Evolutionary conservation across 2,113 vertebrate species (phyloP).

Genomic region (Melanostigma gelatinosum): DNA sequence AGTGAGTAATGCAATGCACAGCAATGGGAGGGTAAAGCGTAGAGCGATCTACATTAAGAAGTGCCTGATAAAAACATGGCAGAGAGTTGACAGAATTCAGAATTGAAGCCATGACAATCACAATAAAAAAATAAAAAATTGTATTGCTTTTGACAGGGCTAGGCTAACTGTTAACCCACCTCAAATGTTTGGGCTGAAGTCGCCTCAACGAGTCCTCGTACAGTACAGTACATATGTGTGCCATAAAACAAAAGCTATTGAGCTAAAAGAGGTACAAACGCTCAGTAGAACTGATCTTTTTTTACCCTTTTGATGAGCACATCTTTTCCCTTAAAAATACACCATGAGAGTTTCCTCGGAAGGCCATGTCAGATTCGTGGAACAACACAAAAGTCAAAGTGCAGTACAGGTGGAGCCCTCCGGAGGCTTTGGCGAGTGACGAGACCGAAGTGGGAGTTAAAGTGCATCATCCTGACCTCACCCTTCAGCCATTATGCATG

Average conservation of each 20-base stretch:
- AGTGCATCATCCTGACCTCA: slow-evolving; percentile 37
- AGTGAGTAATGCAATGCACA: slow-evolving; percentile 28
- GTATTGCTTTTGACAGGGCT: background rate
- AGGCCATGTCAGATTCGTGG: too few species aligned
- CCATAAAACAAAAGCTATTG: background rate
- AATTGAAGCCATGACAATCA: background rate
- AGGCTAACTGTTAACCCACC: too few species aligned
- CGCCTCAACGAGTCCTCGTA: background rate
- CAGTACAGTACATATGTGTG: background rate
- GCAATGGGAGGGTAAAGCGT: background rate
- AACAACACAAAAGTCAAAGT: background rate
- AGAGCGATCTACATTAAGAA: background rate
- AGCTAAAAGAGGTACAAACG: background rate
- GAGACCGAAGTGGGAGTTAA: background rate
- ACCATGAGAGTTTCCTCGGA: background rate
- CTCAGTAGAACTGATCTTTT: background rate
- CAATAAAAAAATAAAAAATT: background rate
- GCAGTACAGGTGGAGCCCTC: background rate
- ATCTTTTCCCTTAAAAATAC: background rate
- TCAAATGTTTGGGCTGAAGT: background rate
- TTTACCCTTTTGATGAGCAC: background rate
- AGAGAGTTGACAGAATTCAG: background rate
- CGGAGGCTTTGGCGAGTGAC: slow-evolving; percentile 11
- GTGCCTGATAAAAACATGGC: slow-evolving; percentile 8
- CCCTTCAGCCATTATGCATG: slow-evolving; percentile 66